Base-by-base conservation (phyloP, 2,888 invertebrate genomes). In the Odontocolon sp. region DNA sequence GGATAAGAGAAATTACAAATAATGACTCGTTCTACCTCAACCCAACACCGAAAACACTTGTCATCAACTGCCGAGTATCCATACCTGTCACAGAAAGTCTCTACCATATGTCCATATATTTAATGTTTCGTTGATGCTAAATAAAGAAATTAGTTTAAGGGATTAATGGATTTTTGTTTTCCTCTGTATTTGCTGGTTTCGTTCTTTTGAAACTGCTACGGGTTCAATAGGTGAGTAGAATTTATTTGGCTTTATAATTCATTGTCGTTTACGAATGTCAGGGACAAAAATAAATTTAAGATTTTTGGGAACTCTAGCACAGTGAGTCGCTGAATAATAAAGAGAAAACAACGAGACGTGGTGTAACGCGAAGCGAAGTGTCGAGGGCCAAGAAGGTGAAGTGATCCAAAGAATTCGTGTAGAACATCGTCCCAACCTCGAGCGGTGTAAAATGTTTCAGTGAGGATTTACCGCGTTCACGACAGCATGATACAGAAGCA, bases 381-480 rank as follows among this genome's bases (percentile, higher is more conserved):
- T 28, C 38, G 42, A 56, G 67, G 69, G 69, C 68, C 40, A 50
- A 47, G 73, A 78, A 79, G 81, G 70, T 76, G 59, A 76, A 76
- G 81, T 70, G 72, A 81, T 81, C 69, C 74, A 31, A 45, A 63
- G 81, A 81, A 81, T 81, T 69, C 69, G 74, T 81, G 81, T 81
- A 70, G 59, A 77, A 81, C 81, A 80, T 73, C 73, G 63, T 67
- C 36, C 38, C 54, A 50, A 56, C 71, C 40, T 52, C 71, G 42
- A 76, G 77, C 70, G 47, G 74, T 68, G 76, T 80, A 66, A 80
- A 80, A 77, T 63, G 71, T 71, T 77, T 80, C 69, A 64, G 26
- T 45, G 56, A 66, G 77, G 70, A 79, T 80, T 79, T 77, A 80
- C 77, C 50, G 68, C 71, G 47, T 75, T 79, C 71, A 40, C 71